phyloP scores from a whole-genome alignment of 2,888 invertebrate species.

The Drosophila merina region DNA sequence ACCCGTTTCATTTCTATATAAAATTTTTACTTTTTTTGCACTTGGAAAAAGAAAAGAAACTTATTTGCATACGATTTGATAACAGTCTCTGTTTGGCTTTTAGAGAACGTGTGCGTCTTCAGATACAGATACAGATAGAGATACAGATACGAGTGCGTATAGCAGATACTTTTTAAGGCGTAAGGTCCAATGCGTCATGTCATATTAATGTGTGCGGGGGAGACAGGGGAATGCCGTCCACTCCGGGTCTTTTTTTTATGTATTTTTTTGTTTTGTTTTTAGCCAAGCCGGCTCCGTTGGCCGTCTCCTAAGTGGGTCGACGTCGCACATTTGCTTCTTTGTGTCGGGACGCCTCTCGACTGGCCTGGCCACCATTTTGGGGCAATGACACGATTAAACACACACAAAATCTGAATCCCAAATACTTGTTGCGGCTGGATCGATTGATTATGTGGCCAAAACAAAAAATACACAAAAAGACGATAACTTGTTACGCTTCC shows the following conservation, averaged over 20 bases:
- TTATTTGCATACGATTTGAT: constrained; percentile 75
- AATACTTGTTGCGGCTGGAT: constrained; percentile 33
- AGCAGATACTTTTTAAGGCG: constrained; percentile 27
- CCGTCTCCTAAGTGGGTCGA: constrained; percentile 63
- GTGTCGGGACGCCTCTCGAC: constrained; percentile 57
- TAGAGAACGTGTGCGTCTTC: constrained; percentile 26
- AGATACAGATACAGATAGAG: constrained; percentile 3
- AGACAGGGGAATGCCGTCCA: constrained; percentile 36
- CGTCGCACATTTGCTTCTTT: constrained; percentile 65
- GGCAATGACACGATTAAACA: constrained; percentile 74
- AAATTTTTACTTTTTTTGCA: constrained; percentile 49
- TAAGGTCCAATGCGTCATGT: constrained; percentile 35
- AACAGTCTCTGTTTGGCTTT: constrained; percentile 51
- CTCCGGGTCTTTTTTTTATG: constrained; percentile 1
- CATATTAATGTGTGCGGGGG: constrained; percentile 38
- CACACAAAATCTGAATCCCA: constrained; percentile 43
- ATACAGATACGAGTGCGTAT: constrained; percentile 9
- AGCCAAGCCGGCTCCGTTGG: constrained; percentile 24
- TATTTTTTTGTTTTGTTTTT: constrained; percentile 8
- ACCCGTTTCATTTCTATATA: constrained; percentile 55
- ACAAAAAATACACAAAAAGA: constrained; percentile 9
- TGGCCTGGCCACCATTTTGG: constrained; percentile 65
- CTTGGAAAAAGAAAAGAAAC: constrained; percentile 45
- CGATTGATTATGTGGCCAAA: constrained; percentile 47
- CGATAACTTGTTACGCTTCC: constrained; percentile 26